Evolutionary conservation across 2,113 vertebrate genomes (phyloP).

Genomic region (Brachyhypopomus gauderio): DNA sequence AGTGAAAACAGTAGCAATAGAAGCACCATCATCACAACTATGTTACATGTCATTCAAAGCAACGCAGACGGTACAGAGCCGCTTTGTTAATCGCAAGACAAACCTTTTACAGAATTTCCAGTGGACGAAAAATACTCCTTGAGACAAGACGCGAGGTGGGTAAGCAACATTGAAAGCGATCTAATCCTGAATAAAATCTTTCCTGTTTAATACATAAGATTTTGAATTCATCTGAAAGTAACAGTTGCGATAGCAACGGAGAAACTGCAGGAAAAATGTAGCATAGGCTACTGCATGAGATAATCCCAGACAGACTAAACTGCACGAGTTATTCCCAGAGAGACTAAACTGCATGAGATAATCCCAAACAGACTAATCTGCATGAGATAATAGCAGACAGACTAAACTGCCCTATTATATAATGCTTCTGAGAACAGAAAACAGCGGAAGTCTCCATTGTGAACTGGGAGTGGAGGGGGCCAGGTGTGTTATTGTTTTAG

Average conservation of each 20-base stretch:
- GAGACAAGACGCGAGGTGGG: conserved; percentile 60
- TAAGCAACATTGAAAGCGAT: conserved; percentile 27
- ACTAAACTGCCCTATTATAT: conserved; percentile 56
- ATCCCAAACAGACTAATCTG: conserved; percentile 48
- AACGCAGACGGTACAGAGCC: conserved; percentile 35
- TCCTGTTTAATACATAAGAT: neutral
- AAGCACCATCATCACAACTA: conserved; percentile 18
- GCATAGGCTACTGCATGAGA: conserved; percentile 61
- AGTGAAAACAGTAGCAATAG: conserved; percentile 36
- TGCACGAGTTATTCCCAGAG: conserved; percentile 40
- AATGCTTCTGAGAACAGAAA: conserved; percentile 53
- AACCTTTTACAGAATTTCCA: conserved; percentile 39
- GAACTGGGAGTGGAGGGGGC: conserved; percentile 16
- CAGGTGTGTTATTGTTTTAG: conserved; percentile 42
- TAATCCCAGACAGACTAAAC: conserved; percentile 45
- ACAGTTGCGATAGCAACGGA: conserved; percentile 10
- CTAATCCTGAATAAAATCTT: neutral
- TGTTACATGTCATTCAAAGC: conserved; percentile 24
- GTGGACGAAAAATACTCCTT: conserved; percentile 31
- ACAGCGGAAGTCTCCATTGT: conserved; percentile 53
- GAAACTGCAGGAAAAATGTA: conserved; percentile 59
- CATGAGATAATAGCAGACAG: conserved; percentile 36
- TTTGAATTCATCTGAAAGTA: neutral
- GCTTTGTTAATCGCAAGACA: conserved; percentile 35
- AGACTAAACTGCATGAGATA: conserved; percentile 53